phyloP scores from a whole-genome alignment of 2,888 invertebrate species.

The Caenorhabditis imperialis region DNA sequence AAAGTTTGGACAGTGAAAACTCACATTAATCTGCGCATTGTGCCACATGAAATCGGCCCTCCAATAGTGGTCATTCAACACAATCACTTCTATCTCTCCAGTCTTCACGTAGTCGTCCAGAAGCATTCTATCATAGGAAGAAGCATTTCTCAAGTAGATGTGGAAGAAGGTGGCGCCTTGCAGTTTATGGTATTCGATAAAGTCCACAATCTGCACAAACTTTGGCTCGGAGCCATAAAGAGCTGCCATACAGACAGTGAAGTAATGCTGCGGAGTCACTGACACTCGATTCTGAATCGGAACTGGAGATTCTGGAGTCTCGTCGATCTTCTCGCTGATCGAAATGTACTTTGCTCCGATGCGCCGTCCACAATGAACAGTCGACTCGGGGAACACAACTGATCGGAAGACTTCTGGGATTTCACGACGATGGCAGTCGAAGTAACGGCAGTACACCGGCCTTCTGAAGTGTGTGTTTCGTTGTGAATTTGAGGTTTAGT shows the following conservation, averaged over 20 bases:
- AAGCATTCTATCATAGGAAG: constrained; percentile 30
- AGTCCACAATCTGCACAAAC: constrained; percentile 47
- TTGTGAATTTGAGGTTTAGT: too few species aligned
- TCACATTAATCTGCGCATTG: constrained; percentile 31
- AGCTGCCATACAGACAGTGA: constrained; percentile 46
- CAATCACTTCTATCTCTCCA: constrained; percentile 37
- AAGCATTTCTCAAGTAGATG: constrained; percentile 27
- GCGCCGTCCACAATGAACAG: constrained; percentile 41
- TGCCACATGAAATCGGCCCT: constrained; percentile 47
- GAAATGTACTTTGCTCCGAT: constrained; percentile 41
- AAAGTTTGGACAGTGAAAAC: too few species aligned
- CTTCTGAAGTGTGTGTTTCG: constrained; percentile 14
- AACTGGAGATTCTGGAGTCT: constrained; percentile 20
- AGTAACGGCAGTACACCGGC: constrained; percentile 37
- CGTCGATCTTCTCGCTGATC: neutral
- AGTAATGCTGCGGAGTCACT: constrained; percentile 17
- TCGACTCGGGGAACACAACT: constrained; percentile 36
- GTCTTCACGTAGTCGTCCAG: constrained; percentile 40
- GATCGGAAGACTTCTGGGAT: constrained; percentile 12
- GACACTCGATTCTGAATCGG: neutral
- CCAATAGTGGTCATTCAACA: constrained; percentile 36
- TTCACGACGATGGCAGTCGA: constrained; percentile 35
- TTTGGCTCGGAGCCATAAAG: constrained; percentile 43
- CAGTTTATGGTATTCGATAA: constrained; percentile 47
- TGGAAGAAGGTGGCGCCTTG: constrained; percentile 52